Evolutionary conservation across 2,888 invertebrate genomes (phyloP).

Genomic region (Cremastinae sp.): DNA sequence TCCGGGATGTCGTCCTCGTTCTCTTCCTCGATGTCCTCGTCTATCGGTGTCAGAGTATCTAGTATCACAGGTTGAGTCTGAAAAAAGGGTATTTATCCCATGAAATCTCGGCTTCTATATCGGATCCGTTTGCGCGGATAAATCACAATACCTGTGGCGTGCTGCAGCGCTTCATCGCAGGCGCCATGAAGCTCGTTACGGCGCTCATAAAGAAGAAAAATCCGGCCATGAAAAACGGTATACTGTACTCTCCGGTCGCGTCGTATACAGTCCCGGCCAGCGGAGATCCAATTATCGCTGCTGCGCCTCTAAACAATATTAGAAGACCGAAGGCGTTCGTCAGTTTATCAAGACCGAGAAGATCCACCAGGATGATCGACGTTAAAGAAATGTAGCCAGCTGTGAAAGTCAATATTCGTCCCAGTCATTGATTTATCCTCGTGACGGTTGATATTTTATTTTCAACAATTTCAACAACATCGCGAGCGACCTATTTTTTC

Average conservation of each 20-base stretch:
- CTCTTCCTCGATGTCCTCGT: slow-evolving; percentile 87
- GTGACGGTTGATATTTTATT: no score
- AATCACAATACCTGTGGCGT: slow-evolving; percentile 73
- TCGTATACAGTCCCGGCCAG: slow-evolving; percentile 95
- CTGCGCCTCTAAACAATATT: slow-evolving; percentile 96
- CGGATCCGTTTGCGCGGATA: not conserved
- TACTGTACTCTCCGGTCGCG: slow-evolving; percentile 90
- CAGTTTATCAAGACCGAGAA: slow-evolving; percentile 96
- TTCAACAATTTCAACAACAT: slow-evolving; percentile 1
- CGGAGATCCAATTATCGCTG: slow-evolving; percentile 93
- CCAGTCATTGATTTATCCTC: no score
- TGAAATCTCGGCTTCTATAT: not conserved
- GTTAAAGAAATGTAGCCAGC: slow-evolving; percentile 98
- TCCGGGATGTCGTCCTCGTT: slow-evolving; percentile 88
- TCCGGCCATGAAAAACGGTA: slow-evolving; percentile 96
- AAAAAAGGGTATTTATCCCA: slow-evolving; percentile 15
- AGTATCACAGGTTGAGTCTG: slow-evolving; percentile 85
- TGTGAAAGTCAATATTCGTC: no score
- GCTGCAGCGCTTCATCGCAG: slow-evolving; percentile 84
- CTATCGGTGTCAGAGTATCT: slow-evolving; percentile 91
- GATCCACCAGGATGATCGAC: slow-evolving; percentile 97
- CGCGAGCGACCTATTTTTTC: not conserved
- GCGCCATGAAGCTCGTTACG: slow-evolving; percentile 91
- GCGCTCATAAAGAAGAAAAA: slow-evolving; percentile 93
- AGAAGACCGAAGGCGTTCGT: slow-evolving; percentile 98